These are phyloP conservation scores for Leptopilina myrica DNA, from an alignment of 2,888 invertebrate species.

Conservation along the genomic window DNA sequence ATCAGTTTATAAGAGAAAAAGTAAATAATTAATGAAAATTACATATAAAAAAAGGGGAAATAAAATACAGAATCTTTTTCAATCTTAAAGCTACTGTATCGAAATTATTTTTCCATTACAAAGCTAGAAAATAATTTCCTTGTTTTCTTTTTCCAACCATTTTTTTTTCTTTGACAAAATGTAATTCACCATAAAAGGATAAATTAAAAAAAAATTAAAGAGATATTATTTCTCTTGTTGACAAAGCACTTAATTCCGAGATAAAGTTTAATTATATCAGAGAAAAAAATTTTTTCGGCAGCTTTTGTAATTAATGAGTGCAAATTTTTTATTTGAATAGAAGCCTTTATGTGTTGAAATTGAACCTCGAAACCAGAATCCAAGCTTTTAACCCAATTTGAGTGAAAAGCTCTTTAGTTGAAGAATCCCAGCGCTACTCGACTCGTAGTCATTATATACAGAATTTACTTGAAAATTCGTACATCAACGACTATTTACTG, in stretches of 20 bases:
- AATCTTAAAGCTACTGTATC: no score
- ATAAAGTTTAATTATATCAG: slow-evolving; percentile 1
- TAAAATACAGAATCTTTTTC: no score
- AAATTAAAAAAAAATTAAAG: not conserved
- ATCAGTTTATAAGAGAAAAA: no score
- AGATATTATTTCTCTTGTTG: not conserved
- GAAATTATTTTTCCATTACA: no score
- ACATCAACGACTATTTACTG: slow-evolving; percentile 5
- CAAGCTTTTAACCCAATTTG: slow-evolving; percentile 41
- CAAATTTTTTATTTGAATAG: not conserved
- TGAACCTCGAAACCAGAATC: slow-evolving; percentile 25
- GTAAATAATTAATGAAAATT: no score
- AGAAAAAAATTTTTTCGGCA: not conserved
- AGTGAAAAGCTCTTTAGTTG: slow-evolving; percentile 35
- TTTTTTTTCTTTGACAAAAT: no score
- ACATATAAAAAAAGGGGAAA: no score
- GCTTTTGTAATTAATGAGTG: not conserved
- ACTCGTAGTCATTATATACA: slow-evolving; percentile 4
- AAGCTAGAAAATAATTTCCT: no score
- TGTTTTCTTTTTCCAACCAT: no score
- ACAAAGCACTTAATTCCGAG: not conserved
- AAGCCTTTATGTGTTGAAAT: slow-evolving; percentile 20
- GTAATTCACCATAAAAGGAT: no score
- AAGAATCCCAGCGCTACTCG: slow-evolving; percentile 7
- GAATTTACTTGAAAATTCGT: slow-evolving; percentile 35